These are phyloP conservation scores for Pyrochroa serraticornis DNA, from an alignment of 2,888 invertebrate genomes.

Conservation along the genomic window DNA sequence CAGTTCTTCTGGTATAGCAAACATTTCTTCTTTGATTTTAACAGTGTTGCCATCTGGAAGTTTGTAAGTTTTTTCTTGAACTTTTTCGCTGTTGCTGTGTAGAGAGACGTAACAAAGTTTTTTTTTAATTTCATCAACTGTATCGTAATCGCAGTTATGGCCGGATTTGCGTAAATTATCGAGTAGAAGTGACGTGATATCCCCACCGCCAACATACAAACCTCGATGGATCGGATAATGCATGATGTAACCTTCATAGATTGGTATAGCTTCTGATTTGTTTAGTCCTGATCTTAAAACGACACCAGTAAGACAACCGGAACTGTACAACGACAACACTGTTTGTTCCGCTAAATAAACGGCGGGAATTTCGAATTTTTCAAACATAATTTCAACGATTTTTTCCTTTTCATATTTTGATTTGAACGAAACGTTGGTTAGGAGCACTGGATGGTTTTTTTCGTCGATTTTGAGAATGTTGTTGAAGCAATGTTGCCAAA, in stretches of 20 bases:
- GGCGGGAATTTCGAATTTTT: conserved; percentile 29
- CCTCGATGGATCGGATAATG: neutral
- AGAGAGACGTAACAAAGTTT: conserved; percentile 28
- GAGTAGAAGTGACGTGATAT: neutral
- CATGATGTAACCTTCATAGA: conserved; percentile 28
- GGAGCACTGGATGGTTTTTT: conserved; percentile 23
- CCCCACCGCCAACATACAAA: neutral
- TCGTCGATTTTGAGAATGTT: conserved; percentile 12
- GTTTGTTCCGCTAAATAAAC: conserved; percentile 29
- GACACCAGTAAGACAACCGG: conserved; percentile 29
- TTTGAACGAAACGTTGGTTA: conserved; percentile 26
- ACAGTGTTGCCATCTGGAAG: conserved; percentile 29
- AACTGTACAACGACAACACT: conserved; percentile 28
- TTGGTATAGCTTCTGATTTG: conserved; percentile 31
- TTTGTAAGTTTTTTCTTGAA: conserved; percentile 16
- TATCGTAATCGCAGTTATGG: conserved; percentile 11
- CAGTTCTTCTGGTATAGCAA: conserved; percentile 5
- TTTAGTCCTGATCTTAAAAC: conserved; percentile 32
- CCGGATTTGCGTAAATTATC: conserved; percentile 1
- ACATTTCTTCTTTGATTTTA: conserved; percentile 1
- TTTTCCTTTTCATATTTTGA: conserved; percentile 32
- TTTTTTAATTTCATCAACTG: conserved; percentile 31
- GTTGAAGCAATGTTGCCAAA: conserved; percentile 5
- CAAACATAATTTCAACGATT: conserved; percentile 32
- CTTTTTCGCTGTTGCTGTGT: neutral